A percentile compares a stretch with the other conserved stretches of the same genome.
These are phyloP conservation scores for Pantherophis guttatus DNA, from an alignment of 2,113 vertebrate species.

Conservation along the genomic window DNA sequence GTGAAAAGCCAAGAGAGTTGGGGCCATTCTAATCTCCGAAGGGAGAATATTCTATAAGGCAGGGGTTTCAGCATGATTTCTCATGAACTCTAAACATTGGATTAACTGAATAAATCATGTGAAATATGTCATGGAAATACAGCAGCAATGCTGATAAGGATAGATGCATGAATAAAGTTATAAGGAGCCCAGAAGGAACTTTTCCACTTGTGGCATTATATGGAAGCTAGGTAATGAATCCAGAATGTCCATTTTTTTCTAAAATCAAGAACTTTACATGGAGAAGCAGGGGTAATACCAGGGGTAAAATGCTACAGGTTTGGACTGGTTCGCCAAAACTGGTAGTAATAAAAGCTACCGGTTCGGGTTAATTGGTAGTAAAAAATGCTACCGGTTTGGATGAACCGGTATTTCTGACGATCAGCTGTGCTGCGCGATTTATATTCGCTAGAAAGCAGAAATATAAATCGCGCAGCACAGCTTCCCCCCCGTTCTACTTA, in stretches of 20 bases:
- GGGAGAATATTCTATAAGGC: not conserved
- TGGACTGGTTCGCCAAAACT: too few relatives aligned
- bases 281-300: not conserved
- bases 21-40: not conserved
- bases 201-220: not conserved
- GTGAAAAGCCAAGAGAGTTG: not conserved
- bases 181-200: not conserved
- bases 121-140: not conserved
- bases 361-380: too few relatives aligned
- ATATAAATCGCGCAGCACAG: too few relatives aligned
- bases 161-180: not conserved
- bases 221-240: not conserved
- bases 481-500: too few relatives aligned
- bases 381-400: too few relatives aligned
- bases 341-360: too few relatives aligned
- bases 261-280: not conserved
- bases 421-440: too few relatives aligned
- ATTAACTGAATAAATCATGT: not conserved
- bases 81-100: not conserved
- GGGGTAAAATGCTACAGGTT: too few relatives aligned
- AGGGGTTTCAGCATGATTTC: not conserved
- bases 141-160: not conserved
- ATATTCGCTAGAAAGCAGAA: too few relatives aligned
- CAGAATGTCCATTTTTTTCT: not conserved
- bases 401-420: too few relatives aligned